A percentile compares a stretch with the other conserved stretches of the same genome.
phyloP scores from a whole-genome alignment of 2,888 invertebrate genomes.

The Desoria tigrina region DNA sequence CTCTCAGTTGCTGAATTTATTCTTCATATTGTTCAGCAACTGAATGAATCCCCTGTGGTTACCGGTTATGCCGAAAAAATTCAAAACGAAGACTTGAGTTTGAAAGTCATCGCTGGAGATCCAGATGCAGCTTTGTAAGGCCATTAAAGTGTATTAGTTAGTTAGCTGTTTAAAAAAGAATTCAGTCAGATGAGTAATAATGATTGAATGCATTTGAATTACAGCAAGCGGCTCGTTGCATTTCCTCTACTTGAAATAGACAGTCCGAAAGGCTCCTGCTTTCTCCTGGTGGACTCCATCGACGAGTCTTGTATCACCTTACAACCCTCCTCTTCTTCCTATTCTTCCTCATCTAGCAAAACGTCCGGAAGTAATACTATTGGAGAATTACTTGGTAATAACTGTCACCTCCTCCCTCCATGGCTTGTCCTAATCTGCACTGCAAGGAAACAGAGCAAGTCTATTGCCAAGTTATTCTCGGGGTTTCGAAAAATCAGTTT shows the following conservation, averaged over 20 bases:
- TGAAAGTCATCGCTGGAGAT: slow-evolving; percentile 76
- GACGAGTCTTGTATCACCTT: slow-evolving; percentile 66
- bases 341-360: slow-evolving; percentile 38
- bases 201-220: no score
- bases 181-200: no score
- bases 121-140: slow-evolving; percentile 81
- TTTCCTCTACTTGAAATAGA: slow-evolving; percentile 84
- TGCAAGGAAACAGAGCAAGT: slow-evolving; percentile 69
- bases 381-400: slow-evolving; percentile 80
- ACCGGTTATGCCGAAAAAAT: slow-evolving; percentile 73
- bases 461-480: slow-evolving; percentile 69
- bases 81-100: slow-evolving; percentile 65
- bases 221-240: slow-evolving; percentile 73
- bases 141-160: no score
- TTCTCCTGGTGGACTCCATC: slow-evolving; percentile 87
- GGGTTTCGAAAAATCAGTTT: slow-evolving; percentile 87
- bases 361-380: slow-evolving; percentile 64
- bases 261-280: slow-evolving; percentile 76
- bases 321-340: slow-evolving; percentile 6
- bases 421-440: slow-evolving; percentile 68
- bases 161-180: no score
- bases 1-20: slow-evolving; percentile 84
- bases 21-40: slow-evolving; percentile 78
- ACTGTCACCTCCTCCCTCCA: slow-evolving; percentile 86
- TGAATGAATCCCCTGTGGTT: slow-evolving; percentile 61